These are phyloP conservation scores for Euwallacea fornicatus DNA, from an alignment of 1,140 invertebrate genomes.

Conservation along the genomic window DNA sequence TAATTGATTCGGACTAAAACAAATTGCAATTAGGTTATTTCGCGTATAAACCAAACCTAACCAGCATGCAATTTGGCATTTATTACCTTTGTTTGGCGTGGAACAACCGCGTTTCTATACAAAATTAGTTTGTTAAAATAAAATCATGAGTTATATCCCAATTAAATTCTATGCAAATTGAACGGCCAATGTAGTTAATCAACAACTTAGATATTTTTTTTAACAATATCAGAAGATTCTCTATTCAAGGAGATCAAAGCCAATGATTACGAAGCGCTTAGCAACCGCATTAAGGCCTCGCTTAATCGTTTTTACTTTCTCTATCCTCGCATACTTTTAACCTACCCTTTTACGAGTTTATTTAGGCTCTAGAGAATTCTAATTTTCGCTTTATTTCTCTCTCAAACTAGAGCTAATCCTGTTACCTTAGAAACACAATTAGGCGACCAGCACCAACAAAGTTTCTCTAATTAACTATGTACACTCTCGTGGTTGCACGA, in stretches of 20 bases:
- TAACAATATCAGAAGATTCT: no score
- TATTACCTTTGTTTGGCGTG: no score
- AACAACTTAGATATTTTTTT: no score
- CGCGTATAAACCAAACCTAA: no score
- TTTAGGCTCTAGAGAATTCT: slow-evolving; percentile 18
- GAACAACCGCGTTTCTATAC: no score
- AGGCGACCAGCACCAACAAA: slow-evolving; percentile 5
- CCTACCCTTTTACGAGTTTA: slow-evolving; percentile 5
- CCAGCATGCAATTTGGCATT: no score
- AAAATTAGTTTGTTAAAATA: no score
- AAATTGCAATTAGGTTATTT: no score
- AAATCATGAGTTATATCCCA: no score
- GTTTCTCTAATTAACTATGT: slow-evolving; percentile 12
- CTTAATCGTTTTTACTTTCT: background rate
- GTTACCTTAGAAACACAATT: slow-evolving; percentile 17
- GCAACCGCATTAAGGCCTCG: background rate
- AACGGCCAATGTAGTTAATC: no score
- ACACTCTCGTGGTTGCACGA: background rate
- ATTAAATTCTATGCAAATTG: no score
- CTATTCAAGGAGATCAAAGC: background rate
- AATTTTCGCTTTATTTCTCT: slow-evolving; percentile 8
- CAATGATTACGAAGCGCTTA: background rate
- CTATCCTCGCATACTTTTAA: slow-evolving; percentile 8
- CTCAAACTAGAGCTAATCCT: slow-evolving; percentile 14
- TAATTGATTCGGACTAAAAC: no score